Conservation (phyloP, 2,113 vertebrate species). For the Fulmarus glacialis region DNA sequence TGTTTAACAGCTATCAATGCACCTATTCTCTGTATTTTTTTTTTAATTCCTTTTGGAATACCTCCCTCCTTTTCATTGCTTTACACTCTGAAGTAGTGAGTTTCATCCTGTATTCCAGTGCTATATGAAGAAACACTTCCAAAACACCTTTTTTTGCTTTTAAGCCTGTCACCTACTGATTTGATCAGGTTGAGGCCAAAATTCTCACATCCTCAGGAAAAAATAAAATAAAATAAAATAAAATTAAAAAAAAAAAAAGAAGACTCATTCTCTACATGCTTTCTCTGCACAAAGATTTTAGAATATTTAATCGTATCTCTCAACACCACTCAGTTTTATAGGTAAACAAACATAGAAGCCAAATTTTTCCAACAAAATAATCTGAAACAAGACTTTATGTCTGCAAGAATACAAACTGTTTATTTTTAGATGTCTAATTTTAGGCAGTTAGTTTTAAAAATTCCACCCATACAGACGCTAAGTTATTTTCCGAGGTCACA, state of each 20-base stretch:
- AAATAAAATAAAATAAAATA: neutral
- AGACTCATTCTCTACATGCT: neutral
- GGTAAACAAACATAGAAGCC: neutral
- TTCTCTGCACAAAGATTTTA: neutral
- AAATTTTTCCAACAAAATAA: neutral
- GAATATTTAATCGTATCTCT: neutral
- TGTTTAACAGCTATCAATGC: neutral
- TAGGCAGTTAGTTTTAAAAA: slow-evolving; percentile 4
- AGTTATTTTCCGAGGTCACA: neutral
- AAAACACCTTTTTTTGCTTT: neutral
- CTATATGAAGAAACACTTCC: neutral
- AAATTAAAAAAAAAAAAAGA: neutral
- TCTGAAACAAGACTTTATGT: neutral
- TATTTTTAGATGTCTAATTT: slow-evolving; percentile 40
- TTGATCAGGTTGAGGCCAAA: neutral
- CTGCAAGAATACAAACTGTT: neutral
- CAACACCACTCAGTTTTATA: neutral
- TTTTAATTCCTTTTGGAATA: neutral
- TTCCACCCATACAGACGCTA: neutral
- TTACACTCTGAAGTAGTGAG: neutral
- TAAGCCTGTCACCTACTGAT: neutral
- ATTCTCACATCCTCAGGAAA: neutral
- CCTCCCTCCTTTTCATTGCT: neutral
- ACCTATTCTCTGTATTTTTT: neutral
- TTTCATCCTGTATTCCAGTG: neutral